Conservation (phyloP, 2,797 vertebrate genomes). For the Amazonetta brasiliensis region DNA sequence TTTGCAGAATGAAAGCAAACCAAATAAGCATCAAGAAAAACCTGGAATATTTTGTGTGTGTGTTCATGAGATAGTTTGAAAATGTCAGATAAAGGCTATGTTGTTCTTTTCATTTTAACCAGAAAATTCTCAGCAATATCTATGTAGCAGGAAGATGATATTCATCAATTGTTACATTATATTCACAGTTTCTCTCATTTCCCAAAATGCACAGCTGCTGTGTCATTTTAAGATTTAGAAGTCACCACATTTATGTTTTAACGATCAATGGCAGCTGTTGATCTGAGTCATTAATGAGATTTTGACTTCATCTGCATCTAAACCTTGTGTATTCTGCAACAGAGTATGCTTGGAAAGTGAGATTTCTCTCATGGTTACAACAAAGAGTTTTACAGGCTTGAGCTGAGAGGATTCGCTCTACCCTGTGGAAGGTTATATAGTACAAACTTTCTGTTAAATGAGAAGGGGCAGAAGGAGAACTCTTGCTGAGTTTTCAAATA, state of each 20-base stretch:
- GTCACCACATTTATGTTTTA: slow-evolving; percentile 34
- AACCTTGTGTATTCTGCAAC: background rate
- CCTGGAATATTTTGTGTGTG: background rate
- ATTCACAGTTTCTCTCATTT: slow-evolving; percentile 23
- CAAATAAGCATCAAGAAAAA: background rate
- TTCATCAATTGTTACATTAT: background rate
- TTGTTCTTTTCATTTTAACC: slow-evolving; percentile 20
- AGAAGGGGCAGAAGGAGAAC: background rate
- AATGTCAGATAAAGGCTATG: slow-evolving; percentile 10
- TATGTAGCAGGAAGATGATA: background rate
- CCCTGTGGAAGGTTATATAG: background rate
- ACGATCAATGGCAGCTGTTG: slow-evolving; percentile 51
- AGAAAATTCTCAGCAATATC: background rate
- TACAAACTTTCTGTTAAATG: background rate
- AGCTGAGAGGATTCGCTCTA: background rate
- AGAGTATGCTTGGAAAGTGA: slow-evolving; percentile 28
- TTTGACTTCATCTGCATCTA: slow-evolving; percentile 47
- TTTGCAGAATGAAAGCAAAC: background rate
- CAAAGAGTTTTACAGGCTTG: slow-evolving; percentile 20
- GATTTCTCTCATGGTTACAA: slow-evolving; percentile 37
- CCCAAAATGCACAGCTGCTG: slow-evolving; percentile 23
- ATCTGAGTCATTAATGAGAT: slow-evolving; percentile 63
- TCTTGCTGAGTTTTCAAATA: background rate
- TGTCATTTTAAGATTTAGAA: slow-evolving; percentile 60
- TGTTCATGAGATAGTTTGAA: background rate